Conservation (phyloP, 2,888 invertebrate species). For the Erebia aethiops region DNA sequence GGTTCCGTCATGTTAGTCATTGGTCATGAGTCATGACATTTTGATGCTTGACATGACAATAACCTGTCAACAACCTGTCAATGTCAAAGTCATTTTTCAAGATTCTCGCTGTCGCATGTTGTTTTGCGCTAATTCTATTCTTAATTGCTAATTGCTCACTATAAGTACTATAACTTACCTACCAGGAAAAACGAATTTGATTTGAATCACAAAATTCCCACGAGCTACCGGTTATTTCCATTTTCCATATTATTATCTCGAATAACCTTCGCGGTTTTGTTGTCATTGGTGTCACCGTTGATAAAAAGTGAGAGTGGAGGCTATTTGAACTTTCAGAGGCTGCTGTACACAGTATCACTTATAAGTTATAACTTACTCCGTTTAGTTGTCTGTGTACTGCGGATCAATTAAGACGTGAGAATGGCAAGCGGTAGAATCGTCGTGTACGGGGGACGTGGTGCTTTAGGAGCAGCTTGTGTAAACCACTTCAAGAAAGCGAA, state of each 20-base stretch:
- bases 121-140: no score
- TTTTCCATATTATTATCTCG: slow-evolving; percentile 26
- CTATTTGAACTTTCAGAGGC: slow-evolving; percentile 34
- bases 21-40: no score
- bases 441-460: slow-evolving; percentile 98
- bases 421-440: slow-evolving; percentile 89
- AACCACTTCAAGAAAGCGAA: slow-evolving; percentile 94
- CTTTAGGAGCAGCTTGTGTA: slow-evolving; percentile 94
- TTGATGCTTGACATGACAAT: no score
- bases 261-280: slow-evolving; percentile 44
- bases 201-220: slow-evolving; percentile 30
- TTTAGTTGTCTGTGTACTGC: slow-evolving; percentile 54
- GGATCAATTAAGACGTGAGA: slow-evolving; percentile 54
- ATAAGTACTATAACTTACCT: no score
- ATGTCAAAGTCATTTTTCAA: no score
- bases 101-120: no score
- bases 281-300: slow-evolving; percentile 45
- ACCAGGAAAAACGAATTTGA: slow-evolving; percentile 13
- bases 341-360: slow-evolving; percentile 23
- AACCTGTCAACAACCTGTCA: no score
- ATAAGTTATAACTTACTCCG: slow-evolving; percentile 24
- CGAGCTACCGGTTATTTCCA: slow-evolving; percentile 20
- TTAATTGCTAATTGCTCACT: no score
- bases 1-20: no score
- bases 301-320: slow-evolving; percentile 74